Percentiles rank a stretch among this genome's conserved stretches.
These are phyloP conservation scores for Sebastes glaucus DNA, from an alignment of 2,797 vertebrate genomes.

Conservation along the genomic window DNA sequence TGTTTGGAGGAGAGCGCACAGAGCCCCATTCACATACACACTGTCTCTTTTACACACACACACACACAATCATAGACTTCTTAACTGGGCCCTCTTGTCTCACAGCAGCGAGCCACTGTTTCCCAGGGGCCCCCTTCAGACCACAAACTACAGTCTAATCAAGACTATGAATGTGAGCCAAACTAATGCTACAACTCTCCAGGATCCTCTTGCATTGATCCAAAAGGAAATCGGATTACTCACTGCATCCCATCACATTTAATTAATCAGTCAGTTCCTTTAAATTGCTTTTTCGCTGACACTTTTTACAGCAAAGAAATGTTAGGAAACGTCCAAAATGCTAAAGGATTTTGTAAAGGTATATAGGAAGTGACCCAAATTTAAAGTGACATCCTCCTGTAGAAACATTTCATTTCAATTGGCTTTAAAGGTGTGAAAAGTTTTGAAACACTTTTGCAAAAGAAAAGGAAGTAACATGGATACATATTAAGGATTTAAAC, in stretches of 20 bases:
- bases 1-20: constrained; percentile 26
- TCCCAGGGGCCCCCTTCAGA: constrained; percentile 44
- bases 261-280: constrained; percentile 46
- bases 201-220: constrained; percentile 54
- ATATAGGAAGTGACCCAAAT: background rate
- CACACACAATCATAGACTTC: constrained; percentile 28
- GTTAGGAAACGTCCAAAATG: background rate
- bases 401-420: background rate
- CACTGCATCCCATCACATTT: constrained; percentile 55
- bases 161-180: constrained; percentile 50
- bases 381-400: background rate
- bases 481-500: background rate
- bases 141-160: constrained; percentile 59
- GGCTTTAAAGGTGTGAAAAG: background rate
- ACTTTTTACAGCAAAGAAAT: constrained; percentile 7
- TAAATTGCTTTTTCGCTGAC: constrained; percentile 32
- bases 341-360: background rate
- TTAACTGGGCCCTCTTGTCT: constrained; percentile 39
- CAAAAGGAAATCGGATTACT: constrained; percentile 62
- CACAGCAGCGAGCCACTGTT: constrained; percentile 40
- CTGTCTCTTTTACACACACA: background rate
- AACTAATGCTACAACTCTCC: constrained; percentile 47
- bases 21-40: constrained; percentile 19
- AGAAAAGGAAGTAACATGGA: background rate
- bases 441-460: background rate